Percentiles rank a stretch among this genome's conserved stretches.
These are phyloP conservation scores for Helicolenus hilgendorfi DNA, from an alignment of 2,797 vertebrate genomes.

Conservation along the genomic window DNA sequence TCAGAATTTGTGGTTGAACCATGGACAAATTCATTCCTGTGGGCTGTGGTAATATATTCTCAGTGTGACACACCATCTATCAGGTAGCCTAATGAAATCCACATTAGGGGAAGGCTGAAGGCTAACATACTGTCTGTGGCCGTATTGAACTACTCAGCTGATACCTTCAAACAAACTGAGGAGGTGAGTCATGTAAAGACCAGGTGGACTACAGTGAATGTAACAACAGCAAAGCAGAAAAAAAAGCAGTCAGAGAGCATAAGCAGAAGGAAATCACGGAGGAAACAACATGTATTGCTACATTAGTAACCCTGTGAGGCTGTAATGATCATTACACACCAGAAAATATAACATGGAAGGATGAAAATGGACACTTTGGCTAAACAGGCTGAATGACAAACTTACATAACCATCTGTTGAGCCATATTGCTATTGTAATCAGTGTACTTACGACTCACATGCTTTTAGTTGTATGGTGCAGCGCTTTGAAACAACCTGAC, in stretches of 20 bases:
- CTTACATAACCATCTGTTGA: neutral
- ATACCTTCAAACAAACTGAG: neutral
- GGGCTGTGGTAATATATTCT: constrained; percentile 15
- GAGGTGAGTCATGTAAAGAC: neutral
- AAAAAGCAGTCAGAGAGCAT: neutral
- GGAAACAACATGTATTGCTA: neutral
- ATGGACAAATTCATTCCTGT: constrained; percentile 40
- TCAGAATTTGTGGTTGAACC: constrained; percentile 27
- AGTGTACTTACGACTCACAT: neutral
- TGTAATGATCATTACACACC: neutral
- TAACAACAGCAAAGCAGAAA: neutral
- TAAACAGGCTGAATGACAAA: neutral
- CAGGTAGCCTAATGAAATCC: constrained; percentile 58
- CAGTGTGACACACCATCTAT: constrained; percentile 42
- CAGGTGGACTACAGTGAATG: neutral
- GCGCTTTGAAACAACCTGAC: neutral
- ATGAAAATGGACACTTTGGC: neutral
- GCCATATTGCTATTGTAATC: neutral
- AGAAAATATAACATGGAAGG: neutral
- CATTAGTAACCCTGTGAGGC: neutral
- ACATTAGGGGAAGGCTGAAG: constrained; percentile 24
- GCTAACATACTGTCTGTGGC: neutral
- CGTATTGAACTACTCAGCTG: neutral
- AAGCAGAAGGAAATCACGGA: neutral
- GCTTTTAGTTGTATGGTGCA: neutral